These are phyloP conservation scores for Pristionchus mayeri DNA, from an alignment of 2,888 invertebrate species.

Conservation along the genomic window DNA sequence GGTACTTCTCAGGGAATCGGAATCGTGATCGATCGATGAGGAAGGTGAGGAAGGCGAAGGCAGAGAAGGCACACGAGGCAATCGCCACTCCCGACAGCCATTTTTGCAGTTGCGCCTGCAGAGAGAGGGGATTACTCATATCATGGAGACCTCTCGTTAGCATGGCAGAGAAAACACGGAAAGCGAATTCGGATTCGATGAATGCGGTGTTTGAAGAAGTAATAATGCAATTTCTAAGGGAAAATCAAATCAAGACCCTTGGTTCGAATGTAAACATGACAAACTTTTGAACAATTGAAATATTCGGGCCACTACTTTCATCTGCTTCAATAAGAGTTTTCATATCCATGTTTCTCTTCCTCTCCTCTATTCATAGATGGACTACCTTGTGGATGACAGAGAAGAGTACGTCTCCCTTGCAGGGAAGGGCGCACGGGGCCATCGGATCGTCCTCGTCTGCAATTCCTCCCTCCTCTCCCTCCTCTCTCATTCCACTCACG, in stretches of 20 bases:
- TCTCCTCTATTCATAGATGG: neutral
- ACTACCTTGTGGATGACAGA: constrained; percentile 21
- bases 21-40: constrained; percentile 94
- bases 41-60: constrained; percentile 88
- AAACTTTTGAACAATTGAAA: too few relatives aligned
- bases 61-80: constrained; percentile 89
- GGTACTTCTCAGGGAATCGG: constrained; percentile 91
- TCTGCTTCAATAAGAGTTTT: neutral
- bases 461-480: neutral
- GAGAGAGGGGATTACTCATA: too few relatives aligned
- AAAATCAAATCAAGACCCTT: too few relatives aligned
- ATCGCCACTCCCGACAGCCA: constrained; percentile 83
- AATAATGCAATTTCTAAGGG: too few relatives aligned
- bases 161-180: too few relatives aligned
- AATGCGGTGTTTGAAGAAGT: too few relatives aligned
- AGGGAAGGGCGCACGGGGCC: constrained; percentile 69
- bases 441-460: constrained; percentile 66
- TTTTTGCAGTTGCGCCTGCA: neutral
- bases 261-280: too few relatives aligned
- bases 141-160: too few relatives aligned
- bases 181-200: too few relatives aligned
- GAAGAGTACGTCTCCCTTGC: constrained; percentile 55
- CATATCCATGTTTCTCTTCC: neutral
- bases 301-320: too few relatives aligned
- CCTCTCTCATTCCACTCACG: neutral